phyloP scores from a whole-genome alignment of 2,888 invertebrate genomes.

The Omphaloscelis lunosa region DNA sequence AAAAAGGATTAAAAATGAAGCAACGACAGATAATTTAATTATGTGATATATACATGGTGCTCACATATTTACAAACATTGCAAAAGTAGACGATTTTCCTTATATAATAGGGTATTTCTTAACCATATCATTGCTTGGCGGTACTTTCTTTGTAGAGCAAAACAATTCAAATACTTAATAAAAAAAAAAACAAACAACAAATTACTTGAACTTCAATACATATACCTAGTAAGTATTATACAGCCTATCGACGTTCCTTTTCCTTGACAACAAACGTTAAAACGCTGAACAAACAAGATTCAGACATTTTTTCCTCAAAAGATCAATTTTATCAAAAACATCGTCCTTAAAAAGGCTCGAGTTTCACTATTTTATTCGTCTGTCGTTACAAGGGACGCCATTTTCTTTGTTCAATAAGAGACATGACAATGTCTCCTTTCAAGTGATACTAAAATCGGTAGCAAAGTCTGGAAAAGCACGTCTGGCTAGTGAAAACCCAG shows the following conservation, averaged over 20 bases:
- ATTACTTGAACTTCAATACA: background rate
- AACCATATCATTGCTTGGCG: too few relatives aligned
- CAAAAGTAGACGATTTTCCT: too few relatives aligned
- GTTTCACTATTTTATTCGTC: slow-evolving; percentile 35
- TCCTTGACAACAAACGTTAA: slow-evolving; percentile 17
- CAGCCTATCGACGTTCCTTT: background rate
- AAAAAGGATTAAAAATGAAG: too few relatives aligned
- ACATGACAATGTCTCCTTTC: slow-evolving; percentile 40
- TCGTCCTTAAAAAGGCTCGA: slow-evolving; percentile 13
- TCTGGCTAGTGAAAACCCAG: slow-evolving; percentile 29
- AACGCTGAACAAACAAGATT: slow-evolving; percentile 36
- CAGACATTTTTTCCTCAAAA: slow-evolving; percentile 29
- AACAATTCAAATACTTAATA: background rate
- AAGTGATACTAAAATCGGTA: slow-evolving; percentile 5
- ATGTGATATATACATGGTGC: too few relatives aligned
- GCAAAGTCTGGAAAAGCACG: slow-evolving; percentile 44
- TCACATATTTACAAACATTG: too few relatives aligned
- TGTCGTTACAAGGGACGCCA: slow-evolving; percentile 26
- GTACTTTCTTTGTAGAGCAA: too few relatives aligned
- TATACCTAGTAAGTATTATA: background rate
- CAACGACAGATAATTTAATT: too few relatives aligned
- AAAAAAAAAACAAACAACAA: background rate
- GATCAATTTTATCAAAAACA: slow-evolving; percentile 29
- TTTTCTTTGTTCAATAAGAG: slow-evolving; percentile 44
- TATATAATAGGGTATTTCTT: too few relatives aligned